Conservation (phyloP, 2,888 invertebrate species). For the Chymomyza fuscimana region DNA sequence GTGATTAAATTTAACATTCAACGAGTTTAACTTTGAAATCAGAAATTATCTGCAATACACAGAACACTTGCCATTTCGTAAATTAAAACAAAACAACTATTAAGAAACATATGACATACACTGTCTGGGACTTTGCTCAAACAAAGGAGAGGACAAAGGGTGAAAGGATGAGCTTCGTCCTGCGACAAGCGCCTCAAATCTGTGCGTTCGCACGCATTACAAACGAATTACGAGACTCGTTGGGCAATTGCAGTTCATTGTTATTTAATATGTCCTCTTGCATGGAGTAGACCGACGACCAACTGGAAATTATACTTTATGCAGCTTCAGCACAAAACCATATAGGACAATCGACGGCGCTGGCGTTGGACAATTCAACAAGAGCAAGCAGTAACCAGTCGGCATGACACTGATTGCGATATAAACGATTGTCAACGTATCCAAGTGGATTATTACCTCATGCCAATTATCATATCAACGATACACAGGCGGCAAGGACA, state of each 20-base stretch:
- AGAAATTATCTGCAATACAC: slow-evolving; percentile 59
- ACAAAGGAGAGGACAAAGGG: background rate
- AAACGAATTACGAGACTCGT: slow-evolving; percentile 69
- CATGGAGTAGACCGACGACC: slow-evolving; percentile 22
- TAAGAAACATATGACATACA: slow-evolving; percentile 30
- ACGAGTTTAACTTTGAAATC: slow-evolving; percentile 61
- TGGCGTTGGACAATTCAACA: slow-evolving; percentile 12
- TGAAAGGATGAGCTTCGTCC: slow-evolving; percentile 1
- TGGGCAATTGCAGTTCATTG: slow-evolving; percentile 76
- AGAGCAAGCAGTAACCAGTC: slow-evolving; percentile 40
- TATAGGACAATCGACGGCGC: background rate
- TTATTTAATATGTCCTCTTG: slow-evolving; percentile 71
- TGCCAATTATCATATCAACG: slow-evolving; percentile 76
- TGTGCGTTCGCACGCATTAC: slow-evolving; percentile 74
- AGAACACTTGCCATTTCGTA: slow-evolving; percentile 48
- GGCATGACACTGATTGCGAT: slow-evolving; percentile 74
- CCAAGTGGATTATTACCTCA: slow-evolving; percentile 76
- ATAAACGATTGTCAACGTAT: slow-evolving; percentile 76
- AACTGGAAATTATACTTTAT: slow-evolving; percentile 71
- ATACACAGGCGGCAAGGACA: slow-evolving; percentile 57
- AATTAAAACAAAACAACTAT: slow-evolving; percentile 57
- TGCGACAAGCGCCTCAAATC: slow-evolving; percentile 61
- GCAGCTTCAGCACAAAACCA: slow-evolving; percentile 45
- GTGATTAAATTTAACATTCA: slow-evolving; percentile 65
- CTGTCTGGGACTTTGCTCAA: background rate